Conservation (phyloP, 2,113 vertebrate species). For the Carassius auratus region DNA sequence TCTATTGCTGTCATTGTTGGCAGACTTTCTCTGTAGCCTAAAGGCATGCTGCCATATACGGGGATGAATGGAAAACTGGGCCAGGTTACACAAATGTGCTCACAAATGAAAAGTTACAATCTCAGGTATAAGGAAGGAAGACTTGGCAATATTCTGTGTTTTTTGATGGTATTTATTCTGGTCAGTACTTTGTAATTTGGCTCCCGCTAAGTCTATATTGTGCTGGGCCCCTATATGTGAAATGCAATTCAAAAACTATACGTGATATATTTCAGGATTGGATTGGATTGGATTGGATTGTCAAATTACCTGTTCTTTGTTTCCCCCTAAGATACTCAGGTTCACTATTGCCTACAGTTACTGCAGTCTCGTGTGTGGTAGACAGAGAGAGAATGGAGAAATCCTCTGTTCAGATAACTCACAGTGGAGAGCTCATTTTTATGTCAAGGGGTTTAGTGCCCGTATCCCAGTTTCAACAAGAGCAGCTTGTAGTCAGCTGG, state of each 20-base stretch:
- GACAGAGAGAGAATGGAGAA: conserved; percentile 24
- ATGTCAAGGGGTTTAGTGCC: conserved; percentile 48
- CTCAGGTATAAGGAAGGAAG: neutral
- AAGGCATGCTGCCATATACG: neutral
- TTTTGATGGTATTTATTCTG: neutral
- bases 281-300: neutral
- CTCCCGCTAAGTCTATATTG: neutral
- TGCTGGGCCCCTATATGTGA: neutral
- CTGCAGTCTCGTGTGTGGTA: neutral
- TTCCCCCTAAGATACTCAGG: neutral
- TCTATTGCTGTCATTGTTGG: neutral
- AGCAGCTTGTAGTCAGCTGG: conserved; percentile 13
- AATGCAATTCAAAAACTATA: neutral
- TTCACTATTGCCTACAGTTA: neutral
- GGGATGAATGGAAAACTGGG: neutral
- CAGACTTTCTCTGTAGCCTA: conserved; percentile 12
- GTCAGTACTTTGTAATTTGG: neutral
- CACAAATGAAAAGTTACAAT: neutral
- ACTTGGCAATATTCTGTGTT: neutral
- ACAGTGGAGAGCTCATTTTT: conserved; percentile 42
- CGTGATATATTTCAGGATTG: neutral
- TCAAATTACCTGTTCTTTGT: neutral
- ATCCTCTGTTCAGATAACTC: conserved; percentile 45
- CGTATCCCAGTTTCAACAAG: conserved; percentile 30
- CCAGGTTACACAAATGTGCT: neutral